phyloP scores from a whole-genome alignment of 2,113 vertebrate species.

The Gobiocypris rarus region DNA sequence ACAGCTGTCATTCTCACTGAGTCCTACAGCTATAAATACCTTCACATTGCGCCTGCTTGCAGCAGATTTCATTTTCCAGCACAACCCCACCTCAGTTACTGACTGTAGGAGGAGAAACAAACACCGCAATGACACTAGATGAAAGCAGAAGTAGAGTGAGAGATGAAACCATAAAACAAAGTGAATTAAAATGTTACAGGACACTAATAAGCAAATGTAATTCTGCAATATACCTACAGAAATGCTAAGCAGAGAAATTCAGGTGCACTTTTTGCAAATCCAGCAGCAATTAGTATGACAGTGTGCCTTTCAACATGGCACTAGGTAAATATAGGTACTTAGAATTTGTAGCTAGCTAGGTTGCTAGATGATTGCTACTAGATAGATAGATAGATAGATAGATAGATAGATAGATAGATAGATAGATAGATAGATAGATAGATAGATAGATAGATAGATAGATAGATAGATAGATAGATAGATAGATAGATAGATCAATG shows the following conservation, averaged over 20 bases:
- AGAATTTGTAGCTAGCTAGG: no score
- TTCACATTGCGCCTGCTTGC: slow-evolving; percentile 24
- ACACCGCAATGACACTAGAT: slow-evolving; percentile 30
- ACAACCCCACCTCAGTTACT: slow-evolving; percentile 20
- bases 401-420: no score
- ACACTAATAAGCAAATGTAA: not conserved
- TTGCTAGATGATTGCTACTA: no score
- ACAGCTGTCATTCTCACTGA: slow-evolving; percentile 55
- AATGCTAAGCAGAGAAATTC: not conserved
- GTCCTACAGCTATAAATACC: slow-evolving; percentile 49
- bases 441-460: no score
- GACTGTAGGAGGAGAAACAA: slow-evolving; percentile 39
- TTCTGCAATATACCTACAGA: not conserved
- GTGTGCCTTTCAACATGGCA: not conserved
- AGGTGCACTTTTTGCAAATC: not conserved
- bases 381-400: not conserved
- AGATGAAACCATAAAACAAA: not conserved
- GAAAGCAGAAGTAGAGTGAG: slow-evolving; percentile 5
- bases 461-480: no score
- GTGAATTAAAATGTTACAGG: slow-evolving; percentile 3
- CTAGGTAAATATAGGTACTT: not conserved
- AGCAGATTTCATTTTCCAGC: slow-evolving; percentile 41
- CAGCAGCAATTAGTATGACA: not conserved
- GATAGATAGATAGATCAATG: no score
- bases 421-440: no score